These are phyloP conservation scores for Sussaba pulchella DNA, from an alignment of 2,888 invertebrate species.

Conservation along the genomic window DNA sequence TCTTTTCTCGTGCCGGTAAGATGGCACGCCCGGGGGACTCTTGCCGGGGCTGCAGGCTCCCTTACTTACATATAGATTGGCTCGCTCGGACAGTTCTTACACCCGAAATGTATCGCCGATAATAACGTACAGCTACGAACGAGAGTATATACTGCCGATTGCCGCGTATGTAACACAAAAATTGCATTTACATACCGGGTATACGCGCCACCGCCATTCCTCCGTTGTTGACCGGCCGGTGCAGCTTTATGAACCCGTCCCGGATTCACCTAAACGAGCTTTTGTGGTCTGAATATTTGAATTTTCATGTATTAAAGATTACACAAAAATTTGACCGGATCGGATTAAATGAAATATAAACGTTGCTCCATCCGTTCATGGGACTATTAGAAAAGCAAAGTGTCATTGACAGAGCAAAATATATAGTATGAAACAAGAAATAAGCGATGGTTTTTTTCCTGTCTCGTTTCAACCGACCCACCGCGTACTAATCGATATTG, in stretches of 20 bases:
- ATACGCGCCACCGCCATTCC: constrained; percentile 63
- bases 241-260: constrained; percentile 61
- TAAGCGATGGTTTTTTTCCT: too few relatives aligned
- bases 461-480: constrained; percentile 9
- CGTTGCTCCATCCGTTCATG: too few relatives aligned
- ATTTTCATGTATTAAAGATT: too few relatives aligned
- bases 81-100: constrained; percentile 73
- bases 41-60: constrained; percentile 60
- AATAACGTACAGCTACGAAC: constrained; percentile 69
- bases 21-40: constrained; percentile 59
- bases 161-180: constrained; percentile 68
- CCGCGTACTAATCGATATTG: constrained; percentile 38
- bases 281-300: not conserved
- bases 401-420: too few relatives aligned
- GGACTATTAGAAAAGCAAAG: too few relatives aligned
- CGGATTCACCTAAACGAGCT: too few relatives aligned
- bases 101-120: constrained; percentile 78
- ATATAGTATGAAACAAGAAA: too few relatives aligned
- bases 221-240: constrained; percentile 48
- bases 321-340: too few relatives aligned
- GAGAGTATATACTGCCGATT: constrained; percentile 30
- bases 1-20: constrained; percentile 41
- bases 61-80: constrained; percentile 83
- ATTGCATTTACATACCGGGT: constrained; percentile 80
- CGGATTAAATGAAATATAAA: too few relatives aligned